Percentiles rank a stretch among this genome's conserved stretches.
phyloP scores from a whole-genome alignment of 1,140 invertebrate species.

The Drosophila saltans region DNA sequence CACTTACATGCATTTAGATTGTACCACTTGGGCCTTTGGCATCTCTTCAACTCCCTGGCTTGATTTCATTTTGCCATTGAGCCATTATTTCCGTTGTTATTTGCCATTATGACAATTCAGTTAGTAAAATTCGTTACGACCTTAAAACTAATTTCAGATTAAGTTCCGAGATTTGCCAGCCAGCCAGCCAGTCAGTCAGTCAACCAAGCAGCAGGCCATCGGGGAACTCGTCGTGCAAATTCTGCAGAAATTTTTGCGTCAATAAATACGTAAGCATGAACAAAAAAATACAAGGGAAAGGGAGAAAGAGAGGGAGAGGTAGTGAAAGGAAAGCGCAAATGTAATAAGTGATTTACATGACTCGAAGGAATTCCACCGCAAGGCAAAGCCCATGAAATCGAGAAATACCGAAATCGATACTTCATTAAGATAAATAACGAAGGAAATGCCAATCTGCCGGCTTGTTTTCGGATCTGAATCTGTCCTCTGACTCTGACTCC shows the following conservation, averaged over 20 bases:
- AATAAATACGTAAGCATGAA: constrained; percentile 28
- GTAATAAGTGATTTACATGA: constrained; percentile 82
- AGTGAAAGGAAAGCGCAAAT: constrained; percentile 47
- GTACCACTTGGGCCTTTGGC: constrained; percentile 25
- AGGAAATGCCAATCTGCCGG: constrained; percentile 30
- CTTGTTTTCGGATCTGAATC: constrained; percentile 16
- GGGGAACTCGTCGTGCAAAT: constrained; percentile 33
- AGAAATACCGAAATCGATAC: constrained; percentile 75
- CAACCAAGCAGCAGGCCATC: background rate
- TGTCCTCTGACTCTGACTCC: constrained; percentile 14
- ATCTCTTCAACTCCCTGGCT: constrained; percentile 6
- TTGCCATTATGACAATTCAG: constrained; percentile 82
- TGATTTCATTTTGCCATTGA: constrained; percentile 62
- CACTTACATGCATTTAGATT: constrained; percentile 57
- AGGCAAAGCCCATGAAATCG: constrained; percentile 65
- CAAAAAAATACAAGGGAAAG: constrained; percentile 1
- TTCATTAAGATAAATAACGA: constrained; percentile 75
- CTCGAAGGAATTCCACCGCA: constrained; percentile 74
- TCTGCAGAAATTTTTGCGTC: constrained; percentile 61
- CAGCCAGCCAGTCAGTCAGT: background rate
- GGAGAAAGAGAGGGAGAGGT: constrained; percentile 5
- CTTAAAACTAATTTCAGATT: constrained; percentile 82
- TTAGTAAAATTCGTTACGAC: constrained; percentile 76
- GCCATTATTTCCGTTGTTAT: constrained; percentile 79
- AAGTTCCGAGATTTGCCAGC: constrained; percentile 60